Conservation (phyloP, 2,797 vertebrate genomes). For the Myotis planiceps region DNA sequence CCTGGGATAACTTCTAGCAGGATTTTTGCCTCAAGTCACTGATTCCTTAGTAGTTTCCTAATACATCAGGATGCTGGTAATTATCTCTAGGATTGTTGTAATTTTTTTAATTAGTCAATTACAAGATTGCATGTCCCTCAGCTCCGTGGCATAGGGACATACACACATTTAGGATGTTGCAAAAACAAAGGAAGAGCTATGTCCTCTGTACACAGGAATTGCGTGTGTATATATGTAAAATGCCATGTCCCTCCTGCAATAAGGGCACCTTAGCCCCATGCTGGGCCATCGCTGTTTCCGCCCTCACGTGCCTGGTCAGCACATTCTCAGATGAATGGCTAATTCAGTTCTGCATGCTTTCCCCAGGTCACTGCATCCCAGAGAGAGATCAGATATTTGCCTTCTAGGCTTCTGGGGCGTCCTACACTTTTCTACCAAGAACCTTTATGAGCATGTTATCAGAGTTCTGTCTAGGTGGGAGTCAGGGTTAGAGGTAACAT, state of each 20-base stretch:
- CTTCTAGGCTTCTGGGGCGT: background rate
- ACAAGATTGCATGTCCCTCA: background rate
- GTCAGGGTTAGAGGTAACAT: background rate
- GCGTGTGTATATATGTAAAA: background rate
- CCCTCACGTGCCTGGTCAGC: conserved; percentile 48
- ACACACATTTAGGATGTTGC: background rate
- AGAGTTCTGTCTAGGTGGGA: background rate
- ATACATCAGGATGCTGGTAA: background rate
- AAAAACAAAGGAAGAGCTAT: background rate
- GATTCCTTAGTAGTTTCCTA: background rate
- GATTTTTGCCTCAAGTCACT: background rate
- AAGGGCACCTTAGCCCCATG: background rate
- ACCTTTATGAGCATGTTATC: background rate
- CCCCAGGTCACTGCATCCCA: conserved; percentile 51
- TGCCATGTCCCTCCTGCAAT: background rate
- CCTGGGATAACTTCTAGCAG: background rate
- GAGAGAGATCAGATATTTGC: conserved; percentile 48
- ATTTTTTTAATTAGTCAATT: background rate
- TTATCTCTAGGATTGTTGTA: background rate
- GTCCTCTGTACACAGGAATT: background rate
- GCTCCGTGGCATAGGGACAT: background rate
- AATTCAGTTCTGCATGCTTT: conserved; percentile 70
- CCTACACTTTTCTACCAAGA: background rate
- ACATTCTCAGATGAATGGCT: conserved; percentile 74
- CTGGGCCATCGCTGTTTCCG: background rate